Percentiles rank a stretch among this genome's conserved stretches.
These are phyloP conservation scores for Bombus turneri DNA, from an alignment of 1,140 invertebrate genomes.

Conservation along the genomic window DNA sequence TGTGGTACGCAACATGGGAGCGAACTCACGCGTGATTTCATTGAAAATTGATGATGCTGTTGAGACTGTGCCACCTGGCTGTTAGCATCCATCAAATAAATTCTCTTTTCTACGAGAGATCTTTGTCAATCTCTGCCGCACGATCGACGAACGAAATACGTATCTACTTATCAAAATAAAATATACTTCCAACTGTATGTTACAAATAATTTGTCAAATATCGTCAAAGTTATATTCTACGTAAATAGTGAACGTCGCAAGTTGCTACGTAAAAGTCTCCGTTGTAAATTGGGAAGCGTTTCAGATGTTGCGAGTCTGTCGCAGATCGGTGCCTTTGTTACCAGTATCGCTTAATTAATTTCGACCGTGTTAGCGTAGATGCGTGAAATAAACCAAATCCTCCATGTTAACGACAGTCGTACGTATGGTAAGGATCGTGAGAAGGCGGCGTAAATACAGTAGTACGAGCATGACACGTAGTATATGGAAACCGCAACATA, in stretches of 20 bases:
- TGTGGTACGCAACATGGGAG: not conserved
- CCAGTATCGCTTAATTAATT: not conserved
- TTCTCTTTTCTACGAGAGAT: not conserved
- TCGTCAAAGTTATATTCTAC: too few relatives aligned
- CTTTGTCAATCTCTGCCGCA: not conserved
- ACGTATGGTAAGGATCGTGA: not conserved
- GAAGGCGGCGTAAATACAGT: not conserved
- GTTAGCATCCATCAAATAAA: not conserved
- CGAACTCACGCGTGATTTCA: constrained; percentile 6
- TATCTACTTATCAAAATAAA: not conserved
- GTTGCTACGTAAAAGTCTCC: too few relatives aligned
- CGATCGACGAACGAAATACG: not conserved
- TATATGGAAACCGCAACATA: constrained; percentile 13
- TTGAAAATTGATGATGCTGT: constrained; percentile 33
- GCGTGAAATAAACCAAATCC: not conserved
- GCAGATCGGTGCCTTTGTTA: too few relatives aligned
- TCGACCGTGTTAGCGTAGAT: not conserved
- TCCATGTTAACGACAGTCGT: not conserved
- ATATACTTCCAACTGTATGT: not conserved
- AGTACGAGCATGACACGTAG: not conserved
- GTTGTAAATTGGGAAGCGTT: too few relatives aligned
- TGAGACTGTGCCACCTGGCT: not conserved
- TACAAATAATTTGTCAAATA: too few relatives aligned
- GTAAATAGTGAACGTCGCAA: too few relatives aligned
- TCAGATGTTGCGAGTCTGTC: not conserved